Base-by-base conservation (phyloP, 2,113 vertebrate species). In the Chaetura pelagica region DNA sequence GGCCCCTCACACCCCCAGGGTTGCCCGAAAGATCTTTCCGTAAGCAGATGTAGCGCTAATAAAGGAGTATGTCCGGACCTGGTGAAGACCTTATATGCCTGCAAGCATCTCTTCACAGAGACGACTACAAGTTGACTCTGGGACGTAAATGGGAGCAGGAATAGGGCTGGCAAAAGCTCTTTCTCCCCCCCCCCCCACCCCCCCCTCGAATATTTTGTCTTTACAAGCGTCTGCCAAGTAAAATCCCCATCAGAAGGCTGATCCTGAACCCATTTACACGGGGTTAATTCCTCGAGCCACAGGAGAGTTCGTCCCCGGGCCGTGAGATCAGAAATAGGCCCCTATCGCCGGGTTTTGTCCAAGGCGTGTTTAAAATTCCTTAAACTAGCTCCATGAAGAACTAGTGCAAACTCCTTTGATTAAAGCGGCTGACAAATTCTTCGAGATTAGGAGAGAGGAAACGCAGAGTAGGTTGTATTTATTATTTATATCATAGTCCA, bases 301-400 rank as follows among this genome's bases (percentile, higher is more conserved):
- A 34, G 62, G 84, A 87, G 87, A 76, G 49, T 38, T 81, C 18
- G 42, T 91, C 52, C 67, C 46, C 24, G 63, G 63, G 78, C 87
- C 52, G 30, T 40, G 77, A 67, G 86, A 69, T 61, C 76, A 84
- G 73, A 49, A 91, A 89, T 26, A 87, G 93, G 93, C 84, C 95
- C 74, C 46, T 76, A 27, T 58, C 21, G 29, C 64, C 73, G 20
- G 34, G 1, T 42, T 86, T 78, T 63, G 83, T 80, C 89, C 77
- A 15, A 48, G 63, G 94, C 91, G 59, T 93, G 97, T 93, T 97
- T 97, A 97, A 98, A 98, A 98, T 97, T 96, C 98, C 97, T 97
- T 91, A 97, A 98, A 97, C 97, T 95, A 96, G 97, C 97, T 97
- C 98, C 98, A 86, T 83, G 97, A 97, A 98, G 97, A 97, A 97